Percentiles rank a stretch among this genome's conserved stretches.
phyloP scores from a whole-genome alignment of 2,888 invertebrate genomes.

The Tenthredo scrophulariae region DNA sequence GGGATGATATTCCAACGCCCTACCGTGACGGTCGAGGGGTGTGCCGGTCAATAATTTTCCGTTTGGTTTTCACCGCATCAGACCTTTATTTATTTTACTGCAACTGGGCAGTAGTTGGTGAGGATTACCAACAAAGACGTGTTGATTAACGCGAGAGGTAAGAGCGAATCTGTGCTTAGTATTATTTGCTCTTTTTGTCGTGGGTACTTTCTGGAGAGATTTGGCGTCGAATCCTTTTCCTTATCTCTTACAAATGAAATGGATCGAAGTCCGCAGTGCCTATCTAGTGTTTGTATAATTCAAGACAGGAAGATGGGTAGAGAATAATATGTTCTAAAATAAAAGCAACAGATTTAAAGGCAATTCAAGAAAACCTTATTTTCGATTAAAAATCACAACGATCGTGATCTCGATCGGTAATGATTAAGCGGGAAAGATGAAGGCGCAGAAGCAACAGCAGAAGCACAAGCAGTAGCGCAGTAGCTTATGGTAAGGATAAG shows the following conservation, averaged over 20 bases:
- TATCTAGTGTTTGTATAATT: no score
- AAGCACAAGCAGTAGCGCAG: not conserved
- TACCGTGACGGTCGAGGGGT: not conserved
- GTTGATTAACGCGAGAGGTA: constrained; percentile 30
- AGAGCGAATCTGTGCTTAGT: not conserved
- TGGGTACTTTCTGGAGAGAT: not conserved
- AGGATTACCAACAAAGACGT: constrained; percentile 36
- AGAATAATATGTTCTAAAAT: no score
- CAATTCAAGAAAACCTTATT: not conserved
- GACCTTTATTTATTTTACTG: constrained; percentile 19
- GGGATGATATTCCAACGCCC: not conserved
- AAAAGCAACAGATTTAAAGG: not conserved
- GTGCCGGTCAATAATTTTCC: constrained; percentile 58
- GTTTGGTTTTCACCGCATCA: constrained; percentile 57
- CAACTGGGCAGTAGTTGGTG: not conserved
- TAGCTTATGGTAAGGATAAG: not conserved
- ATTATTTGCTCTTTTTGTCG: not conserved
- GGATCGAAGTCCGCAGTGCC: no score
- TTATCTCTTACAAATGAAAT: no score
- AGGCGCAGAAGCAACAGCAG: not conserved
- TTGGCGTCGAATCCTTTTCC: no score
- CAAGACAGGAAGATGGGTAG: no score
- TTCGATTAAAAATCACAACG: constrained; percentile 20
- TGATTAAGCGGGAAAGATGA: constrained; percentile 29
- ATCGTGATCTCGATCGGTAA: constrained; percentile 12